Base-by-base conservation (phyloP, 2,888 invertebrate genomes). In the Coremacera marginata region DNA sequence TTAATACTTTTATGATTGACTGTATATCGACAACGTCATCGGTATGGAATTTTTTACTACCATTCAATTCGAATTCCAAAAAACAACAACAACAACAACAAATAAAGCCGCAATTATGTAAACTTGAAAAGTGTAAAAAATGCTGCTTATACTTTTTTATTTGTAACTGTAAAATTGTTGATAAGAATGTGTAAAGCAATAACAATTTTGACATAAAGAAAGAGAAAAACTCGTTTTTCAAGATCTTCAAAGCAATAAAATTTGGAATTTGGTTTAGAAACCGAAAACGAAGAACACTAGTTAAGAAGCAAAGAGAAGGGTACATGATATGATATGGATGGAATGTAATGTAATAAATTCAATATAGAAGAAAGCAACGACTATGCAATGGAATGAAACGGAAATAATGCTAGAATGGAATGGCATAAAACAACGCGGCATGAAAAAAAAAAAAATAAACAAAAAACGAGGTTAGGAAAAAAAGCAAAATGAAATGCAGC, bases 211-310 rank as follows among this genome's bases (percentile, higher is more conserved):
- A 7, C 44, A 44, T 19, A 27, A 25, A 68, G 14, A 27, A 51
- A 51, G 25, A 68, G 60, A 27, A 27, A 60, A 68, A 68, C 68
- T 27, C 11, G 68, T 68, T 68, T 68, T 68, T 68, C 68, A 68
- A 68, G 68, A 51, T 68, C 68, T 68, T 19, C 11, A 49, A 67
- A 62, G 67, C 27, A 68, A 25, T n/a, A 49, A 51, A 51, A 49
- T 49, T 25, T 49, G 19, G 44, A 22, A 68, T 19, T 25, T 14
- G 22, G 4, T 44, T 11, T 11, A 65, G 65, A 62, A 19, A 25
- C 25, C 44, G 16, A 19, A 68, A 51, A 51, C 25, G 8, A n/a
- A 68, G 31, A 68, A 68, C 51, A 22, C 44, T 14, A 44, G 44
- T 11, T 44, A 44, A 44, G 11, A 44, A 44, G 44, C 3, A 44